Conservation (phyloP, 2,113 vertebrate species). For the Otis tarda region DNA sequence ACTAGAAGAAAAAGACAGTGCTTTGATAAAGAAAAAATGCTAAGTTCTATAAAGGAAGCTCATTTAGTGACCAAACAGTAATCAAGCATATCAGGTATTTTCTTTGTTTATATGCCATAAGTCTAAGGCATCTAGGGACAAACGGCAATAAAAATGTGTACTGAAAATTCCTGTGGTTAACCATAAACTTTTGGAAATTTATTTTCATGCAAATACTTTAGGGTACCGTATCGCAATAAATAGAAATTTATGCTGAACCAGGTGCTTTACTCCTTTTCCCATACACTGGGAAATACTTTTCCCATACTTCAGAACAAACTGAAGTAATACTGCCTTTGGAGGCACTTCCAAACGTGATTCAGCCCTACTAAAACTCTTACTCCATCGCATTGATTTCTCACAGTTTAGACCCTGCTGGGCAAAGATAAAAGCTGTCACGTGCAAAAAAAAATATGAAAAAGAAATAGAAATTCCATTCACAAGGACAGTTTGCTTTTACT, state of each 20-base stretch:
- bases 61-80: not conserved
- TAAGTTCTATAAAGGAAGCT: not conserved
- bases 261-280: not conserved
- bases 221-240: constrained; percentile 7
- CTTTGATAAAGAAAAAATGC: not conserved
- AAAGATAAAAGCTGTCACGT: not conserved
- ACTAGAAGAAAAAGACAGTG: not conserved
- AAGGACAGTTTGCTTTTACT: not conserved
- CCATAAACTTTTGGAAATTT: constrained; percentile 47
- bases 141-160: not conserved
- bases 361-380: not conserved
- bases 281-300: no score
- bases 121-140: not conserved
- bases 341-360: not conserved
- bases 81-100: not conserved
- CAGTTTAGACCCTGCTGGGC: not conserved
- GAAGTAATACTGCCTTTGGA: not conserved
- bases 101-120: not conserved
- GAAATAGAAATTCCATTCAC: not conserved
- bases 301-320: not conserved
- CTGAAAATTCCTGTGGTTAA: constrained; percentile 10
- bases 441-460: not conserved
- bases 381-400: not conserved
- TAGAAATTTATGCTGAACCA: not conserved
- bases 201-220: constrained; percentile 42